A percentile compares a stretch with the other conserved stretches of the same genome.
Conservation (phyloP, 2,888 invertebrate genomes). For the Orthonevra nobilis region DNA sequence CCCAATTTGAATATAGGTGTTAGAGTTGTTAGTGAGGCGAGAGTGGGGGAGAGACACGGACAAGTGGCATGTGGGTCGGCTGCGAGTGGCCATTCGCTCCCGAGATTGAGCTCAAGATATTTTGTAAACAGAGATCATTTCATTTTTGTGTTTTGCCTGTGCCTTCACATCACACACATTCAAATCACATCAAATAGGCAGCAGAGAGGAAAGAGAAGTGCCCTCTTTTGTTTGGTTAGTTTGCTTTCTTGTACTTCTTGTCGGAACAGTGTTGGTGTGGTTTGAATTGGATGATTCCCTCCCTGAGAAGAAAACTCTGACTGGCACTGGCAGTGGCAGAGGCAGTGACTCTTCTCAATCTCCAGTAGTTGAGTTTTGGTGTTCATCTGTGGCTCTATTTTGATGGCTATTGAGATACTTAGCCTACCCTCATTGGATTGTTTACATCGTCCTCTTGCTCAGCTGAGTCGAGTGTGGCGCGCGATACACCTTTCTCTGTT, state of each 20-base stretch:
- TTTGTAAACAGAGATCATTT: constrained; percentile 71
- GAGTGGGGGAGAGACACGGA: constrained; percentile 23
- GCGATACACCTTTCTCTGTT: background rate
- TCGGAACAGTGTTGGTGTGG: constrained; percentile 37
- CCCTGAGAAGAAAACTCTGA: constrained; percentile 51
- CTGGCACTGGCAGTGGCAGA: too few species aligned
- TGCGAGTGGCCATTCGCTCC: constrained; percentile 43
- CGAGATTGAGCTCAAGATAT: constrained; percentile 66
- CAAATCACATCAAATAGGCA: constrained; percentile 24
- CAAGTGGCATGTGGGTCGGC: constrained; percentile 39
- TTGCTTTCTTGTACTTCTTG: constrained; percentile 47
- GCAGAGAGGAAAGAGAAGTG: constrained; percentile 69
- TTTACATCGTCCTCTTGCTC: constrained; percentile 40
- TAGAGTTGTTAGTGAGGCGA: too few species aligned
- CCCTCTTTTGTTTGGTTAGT: constrained; percentile 59
- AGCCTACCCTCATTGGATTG: constrained; percentile 41
- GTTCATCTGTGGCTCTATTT: constrained; percentile 33
- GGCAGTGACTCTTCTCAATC: constrained; percentile 41
- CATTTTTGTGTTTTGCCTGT: constrained; percentile 25
- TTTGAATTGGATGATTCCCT: constrained; percentile 49
- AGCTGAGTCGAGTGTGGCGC: too few species aligned
- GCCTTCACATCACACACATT: constrained; percentile 40
- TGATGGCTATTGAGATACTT: constrained; percentile 30
- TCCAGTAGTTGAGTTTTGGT: background rate
- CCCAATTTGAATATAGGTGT: constrained; percentile 27